Evolutionary conservation across 1,140 invertebrate species (phyloP).

Genomic region (Rhopalosiphum maidis): DNA sequence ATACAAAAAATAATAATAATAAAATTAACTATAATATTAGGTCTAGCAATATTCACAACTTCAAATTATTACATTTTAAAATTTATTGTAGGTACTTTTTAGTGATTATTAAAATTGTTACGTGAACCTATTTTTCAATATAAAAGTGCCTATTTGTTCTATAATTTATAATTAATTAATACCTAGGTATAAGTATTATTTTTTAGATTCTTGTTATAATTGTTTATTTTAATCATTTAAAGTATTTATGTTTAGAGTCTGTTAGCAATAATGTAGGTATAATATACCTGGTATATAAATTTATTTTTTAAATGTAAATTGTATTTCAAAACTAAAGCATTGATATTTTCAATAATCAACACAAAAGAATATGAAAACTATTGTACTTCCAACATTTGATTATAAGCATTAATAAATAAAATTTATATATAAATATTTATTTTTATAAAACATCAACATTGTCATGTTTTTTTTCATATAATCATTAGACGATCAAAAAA

Average conservation of each 20-base stretch:
- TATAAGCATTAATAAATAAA: background rate
- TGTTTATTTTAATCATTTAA: constrained; percentile 4
- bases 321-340: background rate
- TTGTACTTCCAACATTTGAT: background rate
- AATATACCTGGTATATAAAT: background rate
- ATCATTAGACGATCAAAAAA: background rate
- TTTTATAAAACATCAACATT: background rate
- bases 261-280: background rate
- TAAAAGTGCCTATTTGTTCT: background rate
- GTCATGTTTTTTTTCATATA: background rate
- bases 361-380: background rate
- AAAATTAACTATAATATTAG: background rate
- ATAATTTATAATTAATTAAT: background rate
- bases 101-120: background rate
- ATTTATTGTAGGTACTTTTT: background rate
- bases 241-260: background rate
- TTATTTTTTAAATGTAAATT: background rate
- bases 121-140: background rate
- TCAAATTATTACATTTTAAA: background rate
- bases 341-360: background rate
- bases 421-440: constrained; percentile 12
- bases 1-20: background rate
- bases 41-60: background rate
- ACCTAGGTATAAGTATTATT: background rate
- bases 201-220: background rate